Conservation (phyloP, 2,888 invertebrate genomes). For the Megamerina dolium region DNA sequence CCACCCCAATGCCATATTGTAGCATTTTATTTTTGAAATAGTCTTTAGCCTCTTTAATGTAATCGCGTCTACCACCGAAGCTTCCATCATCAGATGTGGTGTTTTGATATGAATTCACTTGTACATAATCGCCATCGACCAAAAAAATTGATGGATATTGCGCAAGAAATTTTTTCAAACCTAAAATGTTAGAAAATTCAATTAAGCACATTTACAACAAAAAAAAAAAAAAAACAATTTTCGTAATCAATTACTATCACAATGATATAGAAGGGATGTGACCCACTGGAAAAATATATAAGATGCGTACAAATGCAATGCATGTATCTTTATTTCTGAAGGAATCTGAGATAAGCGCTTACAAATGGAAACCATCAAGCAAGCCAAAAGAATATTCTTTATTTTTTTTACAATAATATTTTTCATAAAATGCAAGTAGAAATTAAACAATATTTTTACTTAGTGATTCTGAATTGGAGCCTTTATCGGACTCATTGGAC, state of each 20-base stretch:
- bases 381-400: no score
- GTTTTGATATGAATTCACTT: constrained; percentile 74
- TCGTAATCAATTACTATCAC: background rate
- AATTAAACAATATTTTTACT: no score
- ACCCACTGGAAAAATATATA: background rate
- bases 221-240: background rate
- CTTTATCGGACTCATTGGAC: no score
- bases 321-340: no score
- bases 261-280: background rate
- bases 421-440: no score
- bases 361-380: no score
- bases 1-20: constrained; percentile 91
- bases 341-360: no score
- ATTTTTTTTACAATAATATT: no score
- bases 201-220: constrained; percentile 13
- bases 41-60: constrained; percentile 93
- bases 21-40: constrained; percentile 94
- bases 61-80: constrained; percentile 68
- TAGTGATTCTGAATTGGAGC: no score
- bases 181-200: constrained; percentile 41
- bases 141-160: constrained; percentile 95
- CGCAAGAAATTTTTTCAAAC: constrained; percentile 91
- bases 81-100: constrained; percentile 55
- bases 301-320: no score
- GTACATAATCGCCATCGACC: constrained; percentile 88